Evolutionary conservation across 2,888 invertebrate species (phyloP), one percentile per base, ranked within the genome.

Genomic region (Ochropacha duplaris): DNA sequence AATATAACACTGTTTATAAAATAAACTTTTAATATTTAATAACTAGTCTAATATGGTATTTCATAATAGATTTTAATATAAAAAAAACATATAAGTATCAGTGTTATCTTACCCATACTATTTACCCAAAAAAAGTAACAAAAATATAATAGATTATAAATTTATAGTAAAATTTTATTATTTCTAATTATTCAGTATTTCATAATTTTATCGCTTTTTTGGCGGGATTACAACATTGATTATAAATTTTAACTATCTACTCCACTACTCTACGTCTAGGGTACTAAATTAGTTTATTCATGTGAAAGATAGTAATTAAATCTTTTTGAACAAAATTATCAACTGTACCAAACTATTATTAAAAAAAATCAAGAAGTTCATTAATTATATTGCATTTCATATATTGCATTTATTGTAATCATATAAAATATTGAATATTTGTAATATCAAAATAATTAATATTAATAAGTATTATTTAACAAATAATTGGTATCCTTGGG

Each of bases 381-480:
- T n/a, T 5, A 24, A 28, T 8, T 12, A 61, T 34, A 59, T 56
- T 36, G 60, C 49, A 49, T 49, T 22, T 24, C 12, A 5, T 0
- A 16, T 3, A 31, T 31, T 28, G n/a, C n/a, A n/a, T n/a, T n/a
- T n/a, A n/a, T n/a, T n/a, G n/a, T n/a, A n/a, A n/a, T n/a, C n/a
- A n/a, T n/a, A n/a, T n/a, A n/a, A n/a, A n/a, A n/a, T n/a, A n/a
- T n/a, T n/a, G n/a, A n/a, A n/a, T n/a, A n/a, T 54, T 50, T 4
- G 26, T 54, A 57, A 61, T 60, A 59, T 55, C 22, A 39, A 57
- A 22, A 50, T 22, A 50, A 58, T 58, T 44, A 22, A 55, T 54
- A 57, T 71, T 74, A 91, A 74, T 81, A 91, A 11, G 91, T 91
- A 65, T 86, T 87, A 68, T 91, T 92, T 51, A 90, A 72, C 64